Conservation (phyloP, 2,113 vertebrate genomes). For the Heterocephalus glaber region DNA sequence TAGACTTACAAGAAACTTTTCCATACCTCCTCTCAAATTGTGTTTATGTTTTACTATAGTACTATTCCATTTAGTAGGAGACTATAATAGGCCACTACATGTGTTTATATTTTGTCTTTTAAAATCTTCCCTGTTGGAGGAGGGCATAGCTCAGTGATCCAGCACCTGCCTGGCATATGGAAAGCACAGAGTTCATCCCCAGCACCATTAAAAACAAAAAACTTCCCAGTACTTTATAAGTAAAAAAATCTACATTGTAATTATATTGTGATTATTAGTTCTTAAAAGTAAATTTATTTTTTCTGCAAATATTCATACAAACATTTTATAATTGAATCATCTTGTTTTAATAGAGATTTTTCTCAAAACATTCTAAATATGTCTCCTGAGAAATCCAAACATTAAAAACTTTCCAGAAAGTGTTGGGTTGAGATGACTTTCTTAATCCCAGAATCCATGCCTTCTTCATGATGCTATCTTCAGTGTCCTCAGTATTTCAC, state of each 20-base stretch:
- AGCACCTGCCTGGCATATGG: rapidly evolving
- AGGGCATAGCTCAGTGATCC: neutral
- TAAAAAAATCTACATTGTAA: neutral
- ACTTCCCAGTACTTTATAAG: neutral
- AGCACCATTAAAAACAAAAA: neutral
- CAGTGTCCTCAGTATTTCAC: neutral
- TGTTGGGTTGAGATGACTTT: neutral
- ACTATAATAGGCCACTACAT: neutral
- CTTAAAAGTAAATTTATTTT: neutral
- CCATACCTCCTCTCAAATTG: neutral
- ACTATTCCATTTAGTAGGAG: neutral
- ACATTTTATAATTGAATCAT: neutral
- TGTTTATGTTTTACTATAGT: neutral
- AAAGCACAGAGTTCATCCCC: neutral
- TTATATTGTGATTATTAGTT: neutral
- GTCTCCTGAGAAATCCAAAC: neutral
- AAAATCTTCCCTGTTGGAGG: neutral
- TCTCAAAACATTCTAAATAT: neutral
- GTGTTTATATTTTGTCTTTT: neutral
- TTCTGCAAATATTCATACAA: neutral
- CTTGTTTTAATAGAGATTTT: neutral
- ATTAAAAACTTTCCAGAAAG: neutral
- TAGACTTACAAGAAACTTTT: neutral
- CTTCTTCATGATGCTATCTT: neutral
- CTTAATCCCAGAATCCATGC: neutral